phyloP scores from a whole-genome alignment of 2,113 vertebrate genomes.

The Chlorocebus sabaeus region DNA sequence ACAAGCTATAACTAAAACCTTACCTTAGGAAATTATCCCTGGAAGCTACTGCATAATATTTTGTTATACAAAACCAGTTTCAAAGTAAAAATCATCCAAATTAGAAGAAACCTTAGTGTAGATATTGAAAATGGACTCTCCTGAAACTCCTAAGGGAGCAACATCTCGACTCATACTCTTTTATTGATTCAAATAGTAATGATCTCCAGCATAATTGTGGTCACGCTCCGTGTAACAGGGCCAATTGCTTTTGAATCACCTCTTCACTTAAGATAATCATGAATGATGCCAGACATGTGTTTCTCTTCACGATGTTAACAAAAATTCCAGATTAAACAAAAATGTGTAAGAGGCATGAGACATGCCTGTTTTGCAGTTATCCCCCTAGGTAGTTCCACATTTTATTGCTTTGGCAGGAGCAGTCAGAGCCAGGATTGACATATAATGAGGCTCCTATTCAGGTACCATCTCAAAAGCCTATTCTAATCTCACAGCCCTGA shows the following conservation, averaged over 20 bases:
- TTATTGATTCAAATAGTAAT: background rate
- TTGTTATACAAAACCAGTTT: background rate
- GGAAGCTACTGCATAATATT: background rate
- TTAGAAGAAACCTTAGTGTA: background rate
- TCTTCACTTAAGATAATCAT: background rate
- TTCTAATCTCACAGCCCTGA: background rate
- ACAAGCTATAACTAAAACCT: background rate
- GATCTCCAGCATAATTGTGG: background rate
- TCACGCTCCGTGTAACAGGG: background rate
- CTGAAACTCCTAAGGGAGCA: background rate
- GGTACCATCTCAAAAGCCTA: rapidly evolving
- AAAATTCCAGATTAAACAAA: background rate
- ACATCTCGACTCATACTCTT: background rate
- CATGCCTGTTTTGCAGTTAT: background rate
- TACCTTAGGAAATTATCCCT: background rate
- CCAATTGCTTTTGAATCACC: background rate
- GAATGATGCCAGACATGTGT: background rate
- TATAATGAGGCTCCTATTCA: background rate
- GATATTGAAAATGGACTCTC: background rate
- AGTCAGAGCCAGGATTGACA: rapidly evolving
- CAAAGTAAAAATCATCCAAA: background rate
- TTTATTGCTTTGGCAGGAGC: background rate
- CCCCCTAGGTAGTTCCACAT: background rate
- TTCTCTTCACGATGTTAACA: background rate
- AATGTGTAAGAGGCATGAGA: background rate